A percentile compares a stretch with the other conserved stretches of the same genome.
phyloP scores from a whole-genome alignment of 2,113 vertebrate genomes.

The Podarcis muralis region DNA sequence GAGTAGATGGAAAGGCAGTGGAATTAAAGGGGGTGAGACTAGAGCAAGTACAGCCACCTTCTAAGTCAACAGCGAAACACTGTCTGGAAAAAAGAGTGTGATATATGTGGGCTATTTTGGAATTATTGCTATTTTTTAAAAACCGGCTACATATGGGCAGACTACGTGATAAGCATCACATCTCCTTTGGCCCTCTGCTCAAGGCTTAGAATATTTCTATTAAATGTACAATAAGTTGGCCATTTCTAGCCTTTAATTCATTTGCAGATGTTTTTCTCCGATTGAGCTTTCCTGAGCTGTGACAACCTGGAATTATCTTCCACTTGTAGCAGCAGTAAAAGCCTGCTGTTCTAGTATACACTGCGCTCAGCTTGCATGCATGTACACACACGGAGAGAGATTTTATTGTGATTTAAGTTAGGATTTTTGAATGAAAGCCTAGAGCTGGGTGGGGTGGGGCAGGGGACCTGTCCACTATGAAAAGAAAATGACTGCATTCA shows the following conservation, averaged over 20 bases:
- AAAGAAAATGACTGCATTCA: neutral
- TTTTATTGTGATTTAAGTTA: slow-evolving; percentile 3
- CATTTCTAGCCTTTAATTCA: neutral
- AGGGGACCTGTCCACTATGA: neutral
- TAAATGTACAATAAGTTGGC: slow-evolving; percentile 1
- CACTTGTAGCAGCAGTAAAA: neutral
- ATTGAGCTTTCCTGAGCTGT: slow-evolving; percentile 18
- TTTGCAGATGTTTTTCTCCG: slow-evolving; percentile 14
- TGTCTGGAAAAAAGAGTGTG: too few species aligned
- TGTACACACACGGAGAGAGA: neutral
- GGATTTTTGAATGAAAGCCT: neutral
- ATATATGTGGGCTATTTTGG: too few species aligned
- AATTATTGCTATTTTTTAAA: too few species aligned
- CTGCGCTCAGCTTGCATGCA: neutral
- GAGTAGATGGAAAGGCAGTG: too few species aligned
- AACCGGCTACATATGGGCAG: neutral
- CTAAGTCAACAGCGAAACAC: too few species aligned
- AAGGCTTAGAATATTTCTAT: slow-evolving; percentile 11
- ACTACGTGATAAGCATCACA: neutral
- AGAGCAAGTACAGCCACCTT: too few species aligned
- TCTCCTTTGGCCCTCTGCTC: neutral
- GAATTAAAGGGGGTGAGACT: too few species aligned
- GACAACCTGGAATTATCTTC: slow-evolving; percentile 7
- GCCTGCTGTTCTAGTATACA: neutral
- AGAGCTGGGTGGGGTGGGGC: neutral